phyloP scores from a whole-genome alignment of 2,888 invertebrate species.

The Epinotia demarniana region DNA sequence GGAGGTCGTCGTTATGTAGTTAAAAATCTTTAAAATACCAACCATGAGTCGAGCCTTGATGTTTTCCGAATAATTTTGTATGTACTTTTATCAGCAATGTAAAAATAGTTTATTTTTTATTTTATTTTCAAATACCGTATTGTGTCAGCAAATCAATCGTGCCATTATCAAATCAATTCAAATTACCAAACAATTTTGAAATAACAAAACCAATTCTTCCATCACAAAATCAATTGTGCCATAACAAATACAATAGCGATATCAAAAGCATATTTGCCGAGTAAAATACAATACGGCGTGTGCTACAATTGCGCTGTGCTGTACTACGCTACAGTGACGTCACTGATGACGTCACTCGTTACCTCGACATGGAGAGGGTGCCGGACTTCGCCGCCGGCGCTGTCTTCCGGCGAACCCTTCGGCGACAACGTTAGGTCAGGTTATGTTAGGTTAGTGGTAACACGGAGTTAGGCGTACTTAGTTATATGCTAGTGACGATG shows the following conservation, averaged over 20 bases:
- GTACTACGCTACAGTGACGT: conserved; percentile 4
- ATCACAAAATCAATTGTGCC: background rate
- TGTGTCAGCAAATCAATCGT: no score
- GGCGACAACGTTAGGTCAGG: conserved; percentile 56
- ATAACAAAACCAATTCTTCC: background rate
- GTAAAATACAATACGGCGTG: background rate
- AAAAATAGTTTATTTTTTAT: background rate
- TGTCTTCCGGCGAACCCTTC: conserved; percentile 90
- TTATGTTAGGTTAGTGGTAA: conserved; percentile 17
- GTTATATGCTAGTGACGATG: background rate
- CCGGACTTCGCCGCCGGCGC: conserved; percentile 86
- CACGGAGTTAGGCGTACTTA: conserved; percentile 9
- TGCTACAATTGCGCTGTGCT: background rate
- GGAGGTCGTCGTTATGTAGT: no score
- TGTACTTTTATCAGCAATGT: no score
- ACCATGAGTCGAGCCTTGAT: no score
- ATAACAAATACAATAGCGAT: background rate
- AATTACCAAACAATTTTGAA: background rate
- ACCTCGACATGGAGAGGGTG: conserved; percentile 87
- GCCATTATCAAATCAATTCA: no score
- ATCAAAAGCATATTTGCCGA: background rate
- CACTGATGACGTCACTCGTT: conserved; percentile 54
- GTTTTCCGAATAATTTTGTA: no score
- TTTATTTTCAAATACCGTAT: background rate
- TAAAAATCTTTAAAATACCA: no score